Conservation (phyloP, 2,797 vertebrate genomes). For the Dallia pectoralis region DNA sequence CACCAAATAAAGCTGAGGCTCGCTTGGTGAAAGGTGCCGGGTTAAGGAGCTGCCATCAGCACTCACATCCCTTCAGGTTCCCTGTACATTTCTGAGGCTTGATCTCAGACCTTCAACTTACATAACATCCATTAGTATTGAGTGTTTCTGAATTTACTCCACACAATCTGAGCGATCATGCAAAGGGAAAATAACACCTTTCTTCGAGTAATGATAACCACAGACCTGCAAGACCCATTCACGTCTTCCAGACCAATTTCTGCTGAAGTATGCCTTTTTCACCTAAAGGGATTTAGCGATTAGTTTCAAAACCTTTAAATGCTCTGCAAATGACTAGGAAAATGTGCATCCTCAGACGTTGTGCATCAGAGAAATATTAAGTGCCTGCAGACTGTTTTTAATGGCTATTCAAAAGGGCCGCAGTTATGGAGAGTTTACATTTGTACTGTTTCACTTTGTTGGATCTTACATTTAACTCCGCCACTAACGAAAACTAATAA, state of each 20-base stretch:
- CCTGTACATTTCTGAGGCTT: slow-evolving; percentile 33
- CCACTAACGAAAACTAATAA: slow-evolving; percentile 25
- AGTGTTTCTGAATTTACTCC: slow-evolving; percentile 66
- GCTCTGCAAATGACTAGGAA: slow-evolving; percentile 58
- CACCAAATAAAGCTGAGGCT: not conserved
- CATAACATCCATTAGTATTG: slow-evolving; percentile 71
- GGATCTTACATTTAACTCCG: slow-evolving; percentile 26
- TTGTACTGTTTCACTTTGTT: slow-evolving; percentile 40
- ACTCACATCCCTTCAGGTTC: slow-evolving; percentile 44
- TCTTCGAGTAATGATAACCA: slow-evolving; percentile 68
- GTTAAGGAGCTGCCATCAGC: slow-evolving; percentile 30
- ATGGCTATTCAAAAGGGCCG: slow-evolving; percentile 37
- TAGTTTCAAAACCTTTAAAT: slow-evolving; percentile 67
- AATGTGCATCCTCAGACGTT: slow-evolving; percentile 57
- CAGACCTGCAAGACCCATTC: slow-evolving; percentile 63
- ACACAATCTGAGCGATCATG: slow-evolving; percentile 45
- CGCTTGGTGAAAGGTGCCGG: slow-evolving; percentile 21
- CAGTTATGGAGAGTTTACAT: slow-evolving; percentile 51
- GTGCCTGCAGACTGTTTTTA: slow-evolving; percentile 48
- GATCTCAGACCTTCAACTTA: slow-evolving; percentile 50
- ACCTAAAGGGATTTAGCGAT: slow-evolving; percentile 66
- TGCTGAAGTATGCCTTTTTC: slow-evolving; percentile 71
- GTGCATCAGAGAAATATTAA: slow-evolving; percentile 37
- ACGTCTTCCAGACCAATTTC: slow-evolving; percentile 54
- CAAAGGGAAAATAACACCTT: slow-evolving; percentile 61